Evolutionary conservation across 2,797 vertebrate genomes (phyloP).

Genomic region (Sphenopsis melanotis): DNA sequence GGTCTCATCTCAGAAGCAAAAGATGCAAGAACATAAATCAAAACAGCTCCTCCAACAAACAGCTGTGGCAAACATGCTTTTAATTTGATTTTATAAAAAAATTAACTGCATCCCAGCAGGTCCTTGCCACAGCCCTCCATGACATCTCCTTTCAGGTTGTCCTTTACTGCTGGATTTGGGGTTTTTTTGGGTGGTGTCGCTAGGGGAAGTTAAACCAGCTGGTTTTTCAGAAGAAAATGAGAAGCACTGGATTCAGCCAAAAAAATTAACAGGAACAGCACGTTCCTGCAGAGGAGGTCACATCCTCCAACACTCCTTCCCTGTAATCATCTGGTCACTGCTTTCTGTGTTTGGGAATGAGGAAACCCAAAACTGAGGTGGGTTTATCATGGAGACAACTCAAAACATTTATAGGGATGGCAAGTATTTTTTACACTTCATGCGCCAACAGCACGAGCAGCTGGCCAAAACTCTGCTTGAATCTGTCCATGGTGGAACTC

Average conservation of each 20-base stretch:
- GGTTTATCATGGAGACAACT: background rate
- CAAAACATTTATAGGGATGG: background rate
- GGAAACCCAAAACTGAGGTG: background rate
- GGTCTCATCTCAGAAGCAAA: background rate
- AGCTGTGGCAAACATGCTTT: background rate
- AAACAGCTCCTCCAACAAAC: background rate
- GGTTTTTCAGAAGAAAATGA: background rate
- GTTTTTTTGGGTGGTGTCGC: background rate
- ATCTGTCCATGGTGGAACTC: background rate
- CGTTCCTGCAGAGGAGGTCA: background rate
- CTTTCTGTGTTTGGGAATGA: background rate
- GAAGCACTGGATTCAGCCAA: background rate
- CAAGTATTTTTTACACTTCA: background rate
- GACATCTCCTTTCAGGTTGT: background rate
- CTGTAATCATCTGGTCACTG: background rate
- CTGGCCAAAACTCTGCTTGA: background rate
- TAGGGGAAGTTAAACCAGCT: background rate
- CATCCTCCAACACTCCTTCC: background rate
- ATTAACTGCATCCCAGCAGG: background rate
- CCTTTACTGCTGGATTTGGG: background rate
- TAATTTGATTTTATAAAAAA: background rate
- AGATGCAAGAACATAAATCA: constrained; percentile 25
- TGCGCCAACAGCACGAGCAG: background rate
- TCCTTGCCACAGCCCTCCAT: background rate
- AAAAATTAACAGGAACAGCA: background rate